Evolutionary conservation across 1,140 invertebrate species (phyloP).

Genomic region (Manduca sexta): DNA sequence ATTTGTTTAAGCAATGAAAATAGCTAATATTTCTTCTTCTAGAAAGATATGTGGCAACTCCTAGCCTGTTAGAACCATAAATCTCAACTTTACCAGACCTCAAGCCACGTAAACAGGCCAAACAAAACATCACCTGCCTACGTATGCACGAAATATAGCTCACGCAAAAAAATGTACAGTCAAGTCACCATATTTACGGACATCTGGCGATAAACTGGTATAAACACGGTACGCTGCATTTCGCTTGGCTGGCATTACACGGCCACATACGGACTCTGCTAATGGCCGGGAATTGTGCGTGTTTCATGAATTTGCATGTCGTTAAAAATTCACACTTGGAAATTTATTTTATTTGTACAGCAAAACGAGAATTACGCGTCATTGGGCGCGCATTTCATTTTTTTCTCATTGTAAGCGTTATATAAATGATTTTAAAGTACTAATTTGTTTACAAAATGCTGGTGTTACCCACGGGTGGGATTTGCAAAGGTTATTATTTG

Average conservation of each 20-base stretch:
- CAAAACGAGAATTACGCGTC: conserved; percentile 1
- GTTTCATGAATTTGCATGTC: conserved; percentile 15
- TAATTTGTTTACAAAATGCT: too few species aligned
- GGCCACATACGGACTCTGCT: conserved; percentile 2
- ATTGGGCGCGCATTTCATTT: neutral
- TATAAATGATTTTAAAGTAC: too few species aligned
- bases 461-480: too few species aligned
- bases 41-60: too few species aligned
- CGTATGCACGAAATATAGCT: neutral
- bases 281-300: conserved; percentile 5
- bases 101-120: too few species aligned
- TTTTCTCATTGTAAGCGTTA: too few species aligned
- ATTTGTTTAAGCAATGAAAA: too few species aligned
- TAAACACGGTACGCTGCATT: conserved; percentile 9
- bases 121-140: too few species aligned
- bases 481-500: too few species aligned
- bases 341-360: conserved; percentile 16
- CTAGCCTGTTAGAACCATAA: too few species aligned
- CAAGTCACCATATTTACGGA: conserved; percentile 2
- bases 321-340: conserved; percentile 16
- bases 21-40: too few species aligned
- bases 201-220: conserved; percentile 9
- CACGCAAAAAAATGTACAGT: neutral
- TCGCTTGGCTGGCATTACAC: conserved; percentile 4
- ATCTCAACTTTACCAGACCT: too few species aligned